Conservation (phyloP, 2,888 invertebrate genomes). For the Slavum lentiscoides region DNA sequence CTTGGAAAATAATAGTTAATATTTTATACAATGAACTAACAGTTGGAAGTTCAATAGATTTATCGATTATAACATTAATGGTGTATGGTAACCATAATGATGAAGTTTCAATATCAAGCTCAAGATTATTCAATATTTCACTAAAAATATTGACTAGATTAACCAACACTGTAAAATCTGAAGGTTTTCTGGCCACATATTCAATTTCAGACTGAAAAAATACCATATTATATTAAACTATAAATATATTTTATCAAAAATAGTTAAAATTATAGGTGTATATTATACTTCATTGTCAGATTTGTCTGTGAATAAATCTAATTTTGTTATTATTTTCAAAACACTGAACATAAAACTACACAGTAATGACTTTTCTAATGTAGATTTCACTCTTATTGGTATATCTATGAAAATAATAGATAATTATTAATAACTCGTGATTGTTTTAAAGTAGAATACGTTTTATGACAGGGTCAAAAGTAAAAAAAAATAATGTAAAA, state of each 20-base stretch:
- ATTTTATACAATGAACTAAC: slow-evolving; percentile 38
- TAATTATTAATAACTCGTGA: no score
- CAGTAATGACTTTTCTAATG: slow-evolving; percentile 13
- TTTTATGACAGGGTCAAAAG: no score
- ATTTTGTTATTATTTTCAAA: slow-evolving; percentile 30
- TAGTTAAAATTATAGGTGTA: background rate
- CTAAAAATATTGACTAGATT: slow-evolving; percentile 30
- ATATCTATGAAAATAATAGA: slow-evolving; percentile 21
- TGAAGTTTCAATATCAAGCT: slow-evolving; percentile 23
- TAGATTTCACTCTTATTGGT: slow-evolving; percentile 20
- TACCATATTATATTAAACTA: background rate
- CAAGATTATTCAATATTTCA: slow-evolving; percentile 13
- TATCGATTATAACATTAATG: slow-evolving; percentile 5
- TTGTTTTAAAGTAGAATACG: no score
- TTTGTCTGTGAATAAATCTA: slow-evolving; percentile 27
- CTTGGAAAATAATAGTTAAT: slow-evolving; percentile 8
- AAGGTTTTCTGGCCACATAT: slow-evolving; percentile 16
- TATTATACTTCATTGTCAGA: slow-evolving; percentile 19
- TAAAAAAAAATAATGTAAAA: no score
- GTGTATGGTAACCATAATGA: slow-evolving; percentile 21
- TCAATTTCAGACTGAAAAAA: slow-evolving; percentile 24
- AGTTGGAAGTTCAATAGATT: slow-evolving; percentile 24
- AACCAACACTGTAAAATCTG: slow-evolving; percentile 23
- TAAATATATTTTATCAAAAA: background rate
- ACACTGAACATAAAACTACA: slow-evolving; percentile 25